Evolutionary conservation across 2,797 vertebrate genomes (phyloP).

Genomic region (Echeneis naucrates): DNA sequence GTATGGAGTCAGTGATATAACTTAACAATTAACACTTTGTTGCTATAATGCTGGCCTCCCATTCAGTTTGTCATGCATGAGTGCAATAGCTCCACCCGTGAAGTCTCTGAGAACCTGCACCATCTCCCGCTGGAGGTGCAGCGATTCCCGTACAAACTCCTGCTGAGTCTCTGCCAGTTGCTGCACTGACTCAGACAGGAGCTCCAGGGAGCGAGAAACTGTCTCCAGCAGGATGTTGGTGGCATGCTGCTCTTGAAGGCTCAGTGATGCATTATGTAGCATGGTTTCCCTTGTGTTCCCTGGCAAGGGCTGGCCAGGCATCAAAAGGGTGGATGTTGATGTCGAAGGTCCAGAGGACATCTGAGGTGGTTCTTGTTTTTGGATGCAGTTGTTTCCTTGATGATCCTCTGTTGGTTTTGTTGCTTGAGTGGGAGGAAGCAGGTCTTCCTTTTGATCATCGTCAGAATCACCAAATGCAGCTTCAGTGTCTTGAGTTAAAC

Average conservation of each 20-base stretch:
- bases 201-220: constrained; percentile 85
- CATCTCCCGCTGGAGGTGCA: constrained; percentile 86
- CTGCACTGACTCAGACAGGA: constrained; percentile 87
- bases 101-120: constrained; percentile 87
- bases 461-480: constrained; percentile 72
- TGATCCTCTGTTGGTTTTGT: constrained; percentile 61
- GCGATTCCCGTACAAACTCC: constrained; percentile 85
- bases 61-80: constrained; percentile 87
- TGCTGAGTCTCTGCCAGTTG: constrained; percentile 88
- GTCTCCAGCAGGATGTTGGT: constrained; percentile 85
- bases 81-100: constrained; percentile 81
- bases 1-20: constrained; percentile 50
- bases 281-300: constrained; percentile 70
- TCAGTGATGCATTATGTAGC: constrained; percentile 78
- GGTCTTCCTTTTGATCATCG: constrained; percentile 72
- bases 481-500: constrained; percentile 60
- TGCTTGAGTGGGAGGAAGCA: constrained; percentile 42
- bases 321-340: background rate
- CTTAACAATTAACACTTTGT: constrained; percentile 3
- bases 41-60: constrained; percentile 82
- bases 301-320: constrained; percentile 15
- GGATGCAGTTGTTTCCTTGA: constrained; percentile 68
- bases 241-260: constrained; percentile 87
- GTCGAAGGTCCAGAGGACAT: constrained; percentile 23
- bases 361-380: constrained; percentile 48